Base-by-base conservation (phyloP, 2,888 invertebrate species). In the Gymnocheta viridis region DNA sequence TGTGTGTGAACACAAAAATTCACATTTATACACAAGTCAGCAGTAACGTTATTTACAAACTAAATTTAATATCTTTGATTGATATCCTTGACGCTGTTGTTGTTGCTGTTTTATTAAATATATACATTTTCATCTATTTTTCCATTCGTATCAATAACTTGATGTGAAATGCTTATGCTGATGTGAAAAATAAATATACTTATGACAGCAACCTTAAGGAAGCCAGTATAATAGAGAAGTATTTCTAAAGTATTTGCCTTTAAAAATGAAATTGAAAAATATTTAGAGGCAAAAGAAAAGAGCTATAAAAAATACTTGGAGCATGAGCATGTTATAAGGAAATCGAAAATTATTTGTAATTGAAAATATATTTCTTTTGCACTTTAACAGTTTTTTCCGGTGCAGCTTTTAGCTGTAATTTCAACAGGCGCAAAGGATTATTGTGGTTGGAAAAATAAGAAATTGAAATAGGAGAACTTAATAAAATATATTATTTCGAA, bases 1-100 rank as follows among this genome's bases (percentile, higher is more conserved):
- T 44, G 4, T 44, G 5, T 44, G 44, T 44, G 5, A 14, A 14
- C 14, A 12, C 29, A 44, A n/a, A n/a, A n/a, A n/a, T 32, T 12
- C 19, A 54, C 24, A 47, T 4, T 54, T 29, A 64, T 14, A 14
- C 17, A 10, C n/a, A 35, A 12, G 27, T 35, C 12, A 32, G 29
- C 7, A 6, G 27, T 14, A 19, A 67, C 62, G 41, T 44, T 47
- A 56, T 76, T 82, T 62, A 29, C 56, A 47, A 19, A 47, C 60
- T 64, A 82, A 70, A 82, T 64, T 56, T 72, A 77, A 82, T 77
- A 82, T 66, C 51, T 62, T 54, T 78, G 73, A 70, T 79, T 82
- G 73, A 78, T 78, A 73, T 82, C 72, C 72, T 62, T 35, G 51
- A 58, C 27, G 24, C 29, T 66, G 49, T 54, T 47, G 41, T n/a